A percentile compares a stretch with the other conserved stretches of the same genome.
Conservation (phyloP, 2,113 vertebrate species). For the Hemibagrus wyckioides region DNA sequence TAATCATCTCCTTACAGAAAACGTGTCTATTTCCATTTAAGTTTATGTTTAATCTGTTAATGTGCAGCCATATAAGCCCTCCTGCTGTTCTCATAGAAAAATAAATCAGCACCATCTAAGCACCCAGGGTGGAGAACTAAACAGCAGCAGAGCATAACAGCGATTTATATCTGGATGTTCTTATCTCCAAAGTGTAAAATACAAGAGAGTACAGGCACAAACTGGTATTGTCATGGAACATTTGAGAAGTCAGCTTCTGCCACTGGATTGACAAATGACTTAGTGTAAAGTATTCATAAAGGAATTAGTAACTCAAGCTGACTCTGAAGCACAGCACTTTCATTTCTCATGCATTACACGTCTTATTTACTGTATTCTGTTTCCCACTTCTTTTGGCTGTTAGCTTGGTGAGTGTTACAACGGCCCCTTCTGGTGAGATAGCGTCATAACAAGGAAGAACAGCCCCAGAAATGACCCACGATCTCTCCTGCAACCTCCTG, state of each 20-base stretch:
- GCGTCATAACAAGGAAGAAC: not conserved
- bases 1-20: not conserved
- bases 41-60: not conserved
- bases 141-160: not conserved
- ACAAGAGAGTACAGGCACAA: not conserved
- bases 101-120: not conserved
- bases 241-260: slow-evolving; percentile 1
- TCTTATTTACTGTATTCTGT: not conserved
- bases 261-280: not conserved
- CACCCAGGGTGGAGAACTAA: not conserved
- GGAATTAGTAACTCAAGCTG: not conserved
- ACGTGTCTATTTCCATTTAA: not conserved
- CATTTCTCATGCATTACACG: not conserved
- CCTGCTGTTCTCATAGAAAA: not conserved
- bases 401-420: slow-evolving; percentile 25
- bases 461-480: not conserved
- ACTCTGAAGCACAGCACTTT: not conserved
- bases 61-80: not conserved
- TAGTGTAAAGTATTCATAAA: not conserved
- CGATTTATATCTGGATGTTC: not conserved
- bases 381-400: not conserved
- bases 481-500: slow-evolving; percentile 50
- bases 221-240: not conserved
- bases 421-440: slow-evolving; percentile 44
- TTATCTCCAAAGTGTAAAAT: not conserved